These are phyloP conservation scores for mouse (Mus musculus) DNA, from an alignment of 2,113 vertebrate species.

Conservation along the genomic window GRCm39 chr3:131339001-131339500, in stretches of 20 bases:
- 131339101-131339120: not conserved
- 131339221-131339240: not conserved
- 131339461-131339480: not conserved
- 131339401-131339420: not conserved
- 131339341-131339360: not conserved
- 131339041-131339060: not conserved
- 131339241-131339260: not conserved
- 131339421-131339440: conserved; percentile 10
- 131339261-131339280: conserved; percentile 2
- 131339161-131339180: not conserved
- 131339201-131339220: too few relatives aligned
- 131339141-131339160: not conserved
- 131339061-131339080: not conserved
- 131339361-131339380: too few relatives aligned
- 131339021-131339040: not conserved
- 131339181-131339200: not conserved
- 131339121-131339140: not conserved
- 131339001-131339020: not conserved
- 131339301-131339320: not conserved
- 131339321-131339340: not conserved
- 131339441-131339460: not conserved
- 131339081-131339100: not conserved
- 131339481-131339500: conserved; percentile 17
- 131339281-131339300: not conserved
- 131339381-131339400: not conserved